Base-by-base conservation (phyloP, 2,888 invertebrate genomes). In the Isotomurus palustris region DNA sequence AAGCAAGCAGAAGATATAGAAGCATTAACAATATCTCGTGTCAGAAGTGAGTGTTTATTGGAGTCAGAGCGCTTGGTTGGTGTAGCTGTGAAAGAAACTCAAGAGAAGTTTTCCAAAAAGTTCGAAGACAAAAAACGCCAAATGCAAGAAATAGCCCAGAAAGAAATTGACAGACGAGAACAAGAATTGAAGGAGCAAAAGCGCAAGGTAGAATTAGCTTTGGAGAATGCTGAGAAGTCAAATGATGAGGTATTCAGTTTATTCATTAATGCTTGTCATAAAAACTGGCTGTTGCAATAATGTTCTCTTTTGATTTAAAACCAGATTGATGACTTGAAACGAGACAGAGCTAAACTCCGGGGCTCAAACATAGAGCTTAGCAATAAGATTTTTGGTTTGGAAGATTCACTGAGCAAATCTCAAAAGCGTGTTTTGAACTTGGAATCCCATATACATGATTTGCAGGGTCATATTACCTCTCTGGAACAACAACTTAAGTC, bases 291-390 rank as follows among this genome's bases (percentile, higher is more conserved):
- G 10, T 44, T 10, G n/a, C 21, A 24, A 22, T 8, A 24, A 44
- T 21, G 21, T 44, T 10, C 17, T 22, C 8, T 17, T 19, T 51
- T 40, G 2, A 24, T 19, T 43, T 27, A 22, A 32, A 48, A 36
- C 8, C 50, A 67, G 67, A 29, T 58, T 27, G 58, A 57, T 24
- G 57, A 58, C 22, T 28, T 64, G 14, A 64, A 64, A 44, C 32
- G 66, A 6, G 67, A 69, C 21, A 45, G 58, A 4, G 67, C 62
- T 1, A 41, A 35, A 27, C 50, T 64, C 10, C 53, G 64, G 19
- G 35, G 41, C 47, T 54, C 53, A 25, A 56, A 62, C 22, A 53
- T 60, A 28, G 53, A 63, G 10, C 17, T 44, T 1, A 50, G 56
- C 21, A 66, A 66, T 35, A 55, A 45, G 28, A 17, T 61, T 6